Base-by-base conservation (phyloP, 2,113 vertebrate species). In the Plotosus lineatus region DNA sequence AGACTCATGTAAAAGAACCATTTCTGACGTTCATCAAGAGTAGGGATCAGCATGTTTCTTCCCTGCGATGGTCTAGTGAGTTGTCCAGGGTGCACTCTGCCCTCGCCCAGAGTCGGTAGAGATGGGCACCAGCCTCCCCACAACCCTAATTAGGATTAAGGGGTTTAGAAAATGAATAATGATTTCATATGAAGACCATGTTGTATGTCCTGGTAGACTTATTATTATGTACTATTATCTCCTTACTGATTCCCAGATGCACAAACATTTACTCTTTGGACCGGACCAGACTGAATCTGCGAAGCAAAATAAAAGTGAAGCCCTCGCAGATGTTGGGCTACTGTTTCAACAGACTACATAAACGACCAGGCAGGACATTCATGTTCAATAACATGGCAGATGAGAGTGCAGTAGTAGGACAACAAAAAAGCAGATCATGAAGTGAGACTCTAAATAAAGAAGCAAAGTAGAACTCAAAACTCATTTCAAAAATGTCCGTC, bases 401-500 rank as follows among this genome's bases (percentile, higher is more conserved):
- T 71, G 44, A 48, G 17, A 71, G n/a, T 71, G 3, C 26, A 44
- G 65, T 44, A 40, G 12, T 44, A 40, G 38, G 40, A 40, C 21
- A 66, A 66, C 19, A 40, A 66, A 40, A 11, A 38, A 9, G 17
- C 3, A 36, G 31, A 42, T 12, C 12, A 4, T 26, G 66, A 26
- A 28, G 44, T 19, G 68, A 50, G 44, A 50, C 14, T 46, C 26
- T 21, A 44, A 72, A 72, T 4, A 36, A 42, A 44, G 5, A 42
- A 60, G 74, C 12, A 76, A 31, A 38, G 44, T 17, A 10, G 12
- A 33, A 11, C 26, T 72, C 26, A 4, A 40, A 77, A 61, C 15
- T 26, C 19, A 60, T 60, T 56, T 61, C 26, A 46, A n/a, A 48
- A 58, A 82, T 23, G 63, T 15, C 40, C 38, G 23, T 61, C 81